These are phyloP conservation scores for Bos javanicus DNA, from an alignment of 2,113 vertebrate species.

Conservation along the genomic window DNA sequence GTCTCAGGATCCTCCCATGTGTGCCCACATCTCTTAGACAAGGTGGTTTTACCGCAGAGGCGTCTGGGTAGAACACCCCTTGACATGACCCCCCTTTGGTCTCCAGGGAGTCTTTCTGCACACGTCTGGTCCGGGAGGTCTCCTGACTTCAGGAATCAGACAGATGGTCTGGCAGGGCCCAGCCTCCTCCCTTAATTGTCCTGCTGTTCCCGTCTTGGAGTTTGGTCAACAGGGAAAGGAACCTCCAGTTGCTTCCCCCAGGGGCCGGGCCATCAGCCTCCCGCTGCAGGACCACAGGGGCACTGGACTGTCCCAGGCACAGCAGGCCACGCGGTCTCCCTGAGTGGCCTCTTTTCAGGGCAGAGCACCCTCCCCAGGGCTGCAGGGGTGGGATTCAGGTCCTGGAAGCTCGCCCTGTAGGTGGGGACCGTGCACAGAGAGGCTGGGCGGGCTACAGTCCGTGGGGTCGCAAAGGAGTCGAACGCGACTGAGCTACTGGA, in stretches of 20 bases:
- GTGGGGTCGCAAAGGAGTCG: neutral
- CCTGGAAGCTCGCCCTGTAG: neutral
- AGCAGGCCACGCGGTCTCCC: accelerated
- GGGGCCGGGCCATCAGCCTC: neutral
- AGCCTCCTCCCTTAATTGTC: neutral
- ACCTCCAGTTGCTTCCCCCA: neutral
- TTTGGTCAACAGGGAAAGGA: neutral
- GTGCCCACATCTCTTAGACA: neutral
- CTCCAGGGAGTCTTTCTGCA: neutral
- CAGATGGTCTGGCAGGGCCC: neutral
- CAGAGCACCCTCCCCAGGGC: neutral
- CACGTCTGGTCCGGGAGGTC: neutral
- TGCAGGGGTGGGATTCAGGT: neutral
- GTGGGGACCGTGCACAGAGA: neutral
- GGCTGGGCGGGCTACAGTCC: neutral
- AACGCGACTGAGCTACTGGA: neutral
- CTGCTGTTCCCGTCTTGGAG: neutral
- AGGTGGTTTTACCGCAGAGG: neutral
- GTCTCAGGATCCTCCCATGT: neutral
- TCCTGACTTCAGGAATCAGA: neutral
- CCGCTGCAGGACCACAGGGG: neutral
- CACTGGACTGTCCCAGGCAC: neutral
- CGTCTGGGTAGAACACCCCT: neutral
- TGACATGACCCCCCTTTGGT: neutral
- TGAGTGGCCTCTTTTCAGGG: neutral